Evolutionary conservation across 1,140 invertebrate species (phyloP).

Genomic region (Brachystomella parvula): DNA sequence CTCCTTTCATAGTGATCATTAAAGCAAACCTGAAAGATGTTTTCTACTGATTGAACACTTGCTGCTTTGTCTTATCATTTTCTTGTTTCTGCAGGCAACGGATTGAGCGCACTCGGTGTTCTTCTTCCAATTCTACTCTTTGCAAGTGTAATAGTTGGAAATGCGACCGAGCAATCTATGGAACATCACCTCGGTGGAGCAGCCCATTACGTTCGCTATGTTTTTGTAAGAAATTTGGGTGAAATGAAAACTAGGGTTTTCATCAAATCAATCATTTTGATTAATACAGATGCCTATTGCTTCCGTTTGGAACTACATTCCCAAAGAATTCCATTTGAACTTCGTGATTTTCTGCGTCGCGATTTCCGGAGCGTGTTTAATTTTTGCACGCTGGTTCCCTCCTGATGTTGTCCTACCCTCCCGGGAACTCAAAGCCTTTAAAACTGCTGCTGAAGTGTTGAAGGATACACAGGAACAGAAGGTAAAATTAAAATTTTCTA

Average conservation of each 20-base stretch:
- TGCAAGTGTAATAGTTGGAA: conserved; percentile 29
- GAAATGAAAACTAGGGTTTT: neutral
- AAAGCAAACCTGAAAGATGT: neutral
- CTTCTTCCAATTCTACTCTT: conserved; percentile 31
- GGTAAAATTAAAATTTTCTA: conserved; percentile 8
- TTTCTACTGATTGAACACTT: conserved; percentile 7
- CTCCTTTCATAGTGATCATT: neutral
- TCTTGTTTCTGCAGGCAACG: conserved; percentile 22
- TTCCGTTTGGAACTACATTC: conserved; percentile 35
- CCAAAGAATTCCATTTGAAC: conserved; percentile 35
- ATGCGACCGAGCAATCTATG: conserved; percentile 28
- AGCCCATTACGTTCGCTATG: conserved; percentile 22
- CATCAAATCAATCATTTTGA: neutral
- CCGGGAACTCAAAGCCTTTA: conserved; percentile 20
- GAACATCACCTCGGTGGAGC: conserved; percentile 24
- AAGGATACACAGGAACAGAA: conserved; percentile 8
- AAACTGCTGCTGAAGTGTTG: conserved; percentile 13
- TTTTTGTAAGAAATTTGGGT: conserved; percentile 41
- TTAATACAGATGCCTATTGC: conserved; percentile 42
- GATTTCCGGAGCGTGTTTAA: conserved; percentile 26
- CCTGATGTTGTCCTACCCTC: conserved; percentile 22
- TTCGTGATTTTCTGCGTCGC: conserved; percentile 25
- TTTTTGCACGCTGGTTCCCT: conserved; percentile 26
- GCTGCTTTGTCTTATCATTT: neutral
- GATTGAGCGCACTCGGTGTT: conserved; percentile 25